A percentile compares a stretch with the other conserved stretches of the same genome.
phyloP scores from a whole-genome alignment of 2,888 invertebrate genomes.

The Sphaerophoria taeniata region DNA sequence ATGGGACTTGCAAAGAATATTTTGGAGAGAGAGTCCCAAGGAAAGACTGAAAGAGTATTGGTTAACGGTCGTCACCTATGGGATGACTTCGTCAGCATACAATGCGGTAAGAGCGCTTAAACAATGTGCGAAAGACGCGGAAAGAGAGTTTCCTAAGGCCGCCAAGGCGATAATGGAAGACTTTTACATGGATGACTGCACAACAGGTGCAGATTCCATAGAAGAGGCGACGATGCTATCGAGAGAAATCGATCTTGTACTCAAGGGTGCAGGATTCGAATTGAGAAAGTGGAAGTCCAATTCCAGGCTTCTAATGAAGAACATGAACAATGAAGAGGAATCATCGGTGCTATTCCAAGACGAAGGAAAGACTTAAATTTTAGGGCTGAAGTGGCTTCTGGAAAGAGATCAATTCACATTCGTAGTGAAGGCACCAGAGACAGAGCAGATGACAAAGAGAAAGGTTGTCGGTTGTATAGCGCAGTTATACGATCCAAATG shows the following conservation, averaged over 20 bases:
- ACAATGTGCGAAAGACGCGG: neutral
- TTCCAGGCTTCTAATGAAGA: neutral
- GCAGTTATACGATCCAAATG: slow-evolving; percentile 75
- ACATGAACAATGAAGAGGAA: slow-evolving; percentile 8
- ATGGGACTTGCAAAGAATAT: too few species aligned
- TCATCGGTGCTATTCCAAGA: slow-evolving; percentile 44
- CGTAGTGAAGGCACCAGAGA: slow-evolving; percentile 30
- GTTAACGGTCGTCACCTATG: slow-evolving; percentile 25
- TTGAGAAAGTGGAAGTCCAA: slow-evolving; percentile 17
- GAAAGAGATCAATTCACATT: slow-evolving; percentile 32
- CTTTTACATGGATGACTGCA: slow-evolving; percentile 23
- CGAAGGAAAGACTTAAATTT: slow-evolving; percentile 39
- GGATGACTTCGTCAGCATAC: slow-evolving; percentile 34
- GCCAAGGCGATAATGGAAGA: slow-evolving; percentile 7
- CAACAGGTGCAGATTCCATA: slow-evolving; percentile 21
- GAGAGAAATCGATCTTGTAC: neutral
- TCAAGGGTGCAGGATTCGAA: slow-evolving; percentile 3
- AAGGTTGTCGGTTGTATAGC: slow-evolving; percentile 32
- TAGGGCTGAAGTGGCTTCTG: slow-evolving; percentile 46
- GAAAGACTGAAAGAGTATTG: slow-evolving; percentile 8
- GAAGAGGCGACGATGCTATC: slow-evolving; percentile 8
- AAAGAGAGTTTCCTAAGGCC: neutral
- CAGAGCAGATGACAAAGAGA: slow-evolving; percentile 40
- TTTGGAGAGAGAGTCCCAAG: too few species aligned
- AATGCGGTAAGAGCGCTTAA: neutral